Percentiles rank a stretch among this genome's conserved stretches.
These are phyloP conservation scores for Habropoda laboriosa DNA, from an alignment of 1,140 invertebrate genomes.

Conservation along the genomic window DNA sequence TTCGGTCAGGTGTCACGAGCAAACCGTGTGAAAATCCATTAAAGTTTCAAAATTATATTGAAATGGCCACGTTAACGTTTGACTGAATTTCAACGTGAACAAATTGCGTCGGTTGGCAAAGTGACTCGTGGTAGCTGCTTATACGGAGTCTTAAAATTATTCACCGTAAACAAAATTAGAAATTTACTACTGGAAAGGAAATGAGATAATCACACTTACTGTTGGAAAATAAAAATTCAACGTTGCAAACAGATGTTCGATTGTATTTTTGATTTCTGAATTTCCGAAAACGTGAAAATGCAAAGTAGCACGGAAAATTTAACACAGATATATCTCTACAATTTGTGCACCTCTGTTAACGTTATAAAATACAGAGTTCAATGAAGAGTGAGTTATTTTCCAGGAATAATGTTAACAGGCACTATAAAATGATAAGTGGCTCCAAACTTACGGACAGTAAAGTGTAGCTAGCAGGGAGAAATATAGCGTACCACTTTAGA, in stretches of 20 bases:
- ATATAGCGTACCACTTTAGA: background rate
- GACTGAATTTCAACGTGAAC: conserved; percentile 25
- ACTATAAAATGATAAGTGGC: background rate
- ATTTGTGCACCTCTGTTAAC: background rate
- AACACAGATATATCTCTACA: no score
- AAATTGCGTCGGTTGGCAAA: background rate
- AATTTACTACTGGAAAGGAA: background rate
- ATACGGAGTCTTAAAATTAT: background rate
- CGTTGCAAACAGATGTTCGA: no score
- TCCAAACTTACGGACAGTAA: background rate
- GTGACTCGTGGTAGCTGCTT: background rate
- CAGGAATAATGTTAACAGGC: background rate
- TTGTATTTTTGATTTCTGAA: no score
- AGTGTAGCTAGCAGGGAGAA: background rate
- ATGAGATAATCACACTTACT: background rate
- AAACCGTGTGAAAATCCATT: conserved; percentile 42
- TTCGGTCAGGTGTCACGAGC: conserved; percentile 44
- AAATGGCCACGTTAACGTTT: conserved; percentile 4
- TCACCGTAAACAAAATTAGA: background rate
- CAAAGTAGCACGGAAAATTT: no score
- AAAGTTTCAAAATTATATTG: conserved; percentile 49
- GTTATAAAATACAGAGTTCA: background rate
- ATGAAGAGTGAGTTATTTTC: background rate
- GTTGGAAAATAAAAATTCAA: background rate
- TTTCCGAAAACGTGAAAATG: no score